Percentiles rank a stretch among this genome's conserved stretches.
Conservation (phyloP, 1,140 invertebrate genomes). For the Diorhabda carinulata region DNA sequence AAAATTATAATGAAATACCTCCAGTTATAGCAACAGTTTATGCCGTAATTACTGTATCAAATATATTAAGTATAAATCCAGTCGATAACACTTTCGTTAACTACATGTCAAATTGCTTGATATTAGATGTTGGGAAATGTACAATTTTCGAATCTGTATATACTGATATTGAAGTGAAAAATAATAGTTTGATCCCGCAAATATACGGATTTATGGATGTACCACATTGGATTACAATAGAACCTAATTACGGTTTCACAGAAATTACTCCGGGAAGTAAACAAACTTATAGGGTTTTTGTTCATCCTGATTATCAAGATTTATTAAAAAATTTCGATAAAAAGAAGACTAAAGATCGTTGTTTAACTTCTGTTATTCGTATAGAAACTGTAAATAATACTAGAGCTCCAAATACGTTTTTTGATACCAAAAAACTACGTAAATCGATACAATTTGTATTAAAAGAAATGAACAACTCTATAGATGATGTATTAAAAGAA, state of each 20-base stretch:
- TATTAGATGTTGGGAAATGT: conserved; percentile 34
- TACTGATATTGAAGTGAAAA: conserved; percentile 28
- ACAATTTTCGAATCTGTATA: conserved; percentile 32
- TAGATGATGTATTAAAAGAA: background rate
- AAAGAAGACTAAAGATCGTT: background rate
- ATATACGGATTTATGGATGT: conserved; percentile 35
- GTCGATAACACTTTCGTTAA: background rate
- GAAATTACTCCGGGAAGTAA: conserved; percentile 27
- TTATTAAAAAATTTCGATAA: conserved; percentile 11
- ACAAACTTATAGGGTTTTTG: conserved; percentile 23
- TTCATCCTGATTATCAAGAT: conserved; percentile 31
- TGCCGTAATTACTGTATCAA: conserved; percentile 29
- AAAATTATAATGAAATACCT: conserved; percentile 29
- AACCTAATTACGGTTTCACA: conserved; percentile 37
- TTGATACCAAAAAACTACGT: background rate
- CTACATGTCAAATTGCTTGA: conserved; percentile 18
- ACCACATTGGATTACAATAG: conserved; percentile 31
- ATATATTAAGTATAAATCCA: conserved; percentile 26
- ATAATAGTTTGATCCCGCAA: conserved; percentile 29
- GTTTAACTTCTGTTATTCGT: background rate
- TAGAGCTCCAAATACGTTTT: background rate
- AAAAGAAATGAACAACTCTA: background rate
- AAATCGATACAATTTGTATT: background rate
- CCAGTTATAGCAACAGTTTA: conserved; percentile 29
- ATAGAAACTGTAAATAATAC: background rate